Base-by-base conservation (phyloP, 1,140 invertebrate genomes). In the Drosophila takahashii region DNA sequence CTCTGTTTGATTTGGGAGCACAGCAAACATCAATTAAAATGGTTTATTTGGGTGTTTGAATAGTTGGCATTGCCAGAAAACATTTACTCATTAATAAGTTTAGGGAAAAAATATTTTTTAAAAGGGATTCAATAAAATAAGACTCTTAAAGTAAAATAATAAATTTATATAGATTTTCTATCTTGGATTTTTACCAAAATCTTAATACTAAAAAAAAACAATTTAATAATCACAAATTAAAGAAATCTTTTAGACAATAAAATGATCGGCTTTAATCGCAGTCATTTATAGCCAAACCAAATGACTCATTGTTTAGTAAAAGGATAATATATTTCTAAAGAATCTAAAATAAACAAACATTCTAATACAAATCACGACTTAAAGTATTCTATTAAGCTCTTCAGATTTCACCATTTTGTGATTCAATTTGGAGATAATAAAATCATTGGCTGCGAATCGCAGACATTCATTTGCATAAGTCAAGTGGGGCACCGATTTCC, bases 1-100 rank as follows among this genome's bases (percentile, higher is more conserved):
- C 39, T 58, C 37, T 50, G 62, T 48, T 57, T 11, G 15, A 34
- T 27, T 22, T 6, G 18, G 7, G 11, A 27, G 42, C 1, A 9
- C 8, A 9, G 44, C 44, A 34, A 42, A 27, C 11, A 32, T 0
- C 34, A 52, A 48, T 53, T 65, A 45, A 69, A 66, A 26, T n/a
- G 11, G 15, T 36, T 18, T 34, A 10, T 16, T 3, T 42, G 8
- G 16, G 16, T 18, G 3, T 42, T 39, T 15, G 2, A 7, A 39
- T 15, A 15, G 37, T 15, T 39, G 6, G 4, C 36, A 5, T 37
- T 37, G 36, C 10, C 36, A 37, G 13, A 13, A 37, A 13, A 11
- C 13, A 41, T 16, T 41, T 8, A 16, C 0, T 15, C 15, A 15
- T 8, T 2, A 8, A 2, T 16, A 13, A 37, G 36, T 41, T n/a